Conservation (phyloP, 2,113 vertebrate genomes). For the Nothobranchius kuhntae region DNA sequence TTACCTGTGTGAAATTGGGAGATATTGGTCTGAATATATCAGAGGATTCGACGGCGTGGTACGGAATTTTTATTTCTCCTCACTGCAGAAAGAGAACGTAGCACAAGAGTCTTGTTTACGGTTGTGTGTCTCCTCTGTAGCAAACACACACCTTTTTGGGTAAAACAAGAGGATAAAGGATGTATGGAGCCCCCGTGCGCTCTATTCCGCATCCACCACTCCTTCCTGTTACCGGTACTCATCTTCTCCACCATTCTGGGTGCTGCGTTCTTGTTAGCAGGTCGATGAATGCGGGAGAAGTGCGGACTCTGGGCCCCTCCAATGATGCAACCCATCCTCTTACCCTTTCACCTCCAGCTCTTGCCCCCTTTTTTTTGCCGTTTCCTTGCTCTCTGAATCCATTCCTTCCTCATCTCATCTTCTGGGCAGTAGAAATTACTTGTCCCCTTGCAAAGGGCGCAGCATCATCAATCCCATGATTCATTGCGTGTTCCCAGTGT, state of each 20-base stretch:
- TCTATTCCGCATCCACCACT: conserved; percentile 48
- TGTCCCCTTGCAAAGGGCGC: conserved; percentile 67
- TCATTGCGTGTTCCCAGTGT: conserved; percentile 52
- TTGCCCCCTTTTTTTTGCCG: conserved; percentile 18
- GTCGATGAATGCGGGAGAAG: conserved; percentile 41
- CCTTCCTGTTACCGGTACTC: conserved; percentile 19
- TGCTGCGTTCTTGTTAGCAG: conserved; percentile 57
- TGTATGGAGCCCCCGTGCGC: conserved; percentile 52
- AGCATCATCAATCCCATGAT: conserved; percentile 67
- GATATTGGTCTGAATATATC: conserved; percentile 67
- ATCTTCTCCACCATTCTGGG: conserved; percentile 16
- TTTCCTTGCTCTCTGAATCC: conserved; percentile 42
- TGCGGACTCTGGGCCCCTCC: conserved; percentile 24
- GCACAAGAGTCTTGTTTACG: conserved; percentile 18
- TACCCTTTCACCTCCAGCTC: conserved; percentile 20
- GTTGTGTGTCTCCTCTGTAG: conserved; percentile 1
- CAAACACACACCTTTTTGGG: conserved; percentile 18
- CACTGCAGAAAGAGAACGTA: conserved; percentile 36
- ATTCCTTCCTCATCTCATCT: conserved; percentile 65
- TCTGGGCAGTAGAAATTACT: conserved; percentile 74
- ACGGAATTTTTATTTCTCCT: conserved; percentile 59
- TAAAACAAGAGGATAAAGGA: conserved; percentile 47
- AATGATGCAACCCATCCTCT: conserved; percentile 48
- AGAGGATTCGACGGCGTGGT: conserved; percentile 46
- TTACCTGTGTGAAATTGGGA: conserved; percentile 56